A percentile compares a stretch with the other conserved stretches of the same genome.
Evolutionary conservation across 2,888 invertebrate genomes (phyloP).

Genomic region (Caenorhabditis doughertyi): DNA sequence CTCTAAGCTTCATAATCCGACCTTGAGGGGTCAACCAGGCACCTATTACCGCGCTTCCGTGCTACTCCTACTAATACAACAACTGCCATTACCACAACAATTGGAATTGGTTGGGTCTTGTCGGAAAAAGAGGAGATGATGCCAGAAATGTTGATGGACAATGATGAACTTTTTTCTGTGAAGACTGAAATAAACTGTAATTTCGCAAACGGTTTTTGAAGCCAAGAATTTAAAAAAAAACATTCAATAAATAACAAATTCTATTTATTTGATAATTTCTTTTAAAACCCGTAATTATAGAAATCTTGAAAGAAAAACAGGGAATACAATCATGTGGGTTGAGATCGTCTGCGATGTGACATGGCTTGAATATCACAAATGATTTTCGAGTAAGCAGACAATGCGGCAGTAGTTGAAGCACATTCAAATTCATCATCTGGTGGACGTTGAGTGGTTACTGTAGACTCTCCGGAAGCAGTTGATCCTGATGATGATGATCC

Average conservation of each 20-base stretch:
- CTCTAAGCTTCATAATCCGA: slow-evolving; percentile 63
- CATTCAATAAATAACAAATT: too few relatives aligned
- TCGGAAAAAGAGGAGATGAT: not conserved
- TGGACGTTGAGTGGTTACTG: not conserved
- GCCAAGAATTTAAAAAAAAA: too few relatives aligned
- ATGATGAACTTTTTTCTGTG: not conserved
- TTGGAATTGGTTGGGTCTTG: not conserved
- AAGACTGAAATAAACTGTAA: too few relatives aligned
- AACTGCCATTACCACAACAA: slow-evolving; percentile 34
- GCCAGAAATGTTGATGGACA: slow-evolving; percentile 7
- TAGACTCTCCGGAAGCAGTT: not conserved
- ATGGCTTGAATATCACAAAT: slow-evolving; percentile 33
- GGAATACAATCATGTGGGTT: slow-evolving; percentile 16
- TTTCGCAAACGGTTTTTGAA: too few relatives aligned
- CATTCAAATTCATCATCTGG: slow-evolving; percentile 19
- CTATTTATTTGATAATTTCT: slow-evolving; percentile 10
- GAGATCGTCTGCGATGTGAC: slow-evolving; percentile 35
- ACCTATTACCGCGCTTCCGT: slow-evolving; percentile 42
- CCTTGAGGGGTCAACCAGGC: slow-evolving; percentile 60
- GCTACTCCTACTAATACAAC: slow-evolving; percentile 18
- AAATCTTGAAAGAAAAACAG: slow-evolving; percentile 6
- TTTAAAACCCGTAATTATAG: slow-evolving; percentile 34
- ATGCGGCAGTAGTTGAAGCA: slow-evolving; percentile 11
- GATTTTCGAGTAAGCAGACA: slow-evolving; percentile 27
- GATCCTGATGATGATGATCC: too few relatives aligned